Evolutionary conservation across 2,113 vertebrate genomes (phyloP), one percentile per base, ranked within the genome.

Genomic region (Pseudorasbora parva): DNA sequence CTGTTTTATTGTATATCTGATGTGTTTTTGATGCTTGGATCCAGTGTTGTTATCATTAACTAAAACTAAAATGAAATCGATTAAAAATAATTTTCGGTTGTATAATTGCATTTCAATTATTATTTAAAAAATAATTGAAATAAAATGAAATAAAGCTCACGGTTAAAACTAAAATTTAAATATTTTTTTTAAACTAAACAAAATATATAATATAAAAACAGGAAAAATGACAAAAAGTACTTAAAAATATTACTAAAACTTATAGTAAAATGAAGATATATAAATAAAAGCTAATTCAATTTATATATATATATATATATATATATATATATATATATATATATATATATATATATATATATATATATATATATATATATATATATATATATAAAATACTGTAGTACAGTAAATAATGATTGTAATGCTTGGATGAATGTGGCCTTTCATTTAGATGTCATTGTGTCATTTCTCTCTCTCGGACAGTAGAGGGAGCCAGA

Each of bases 401-500:
- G 14, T 43, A 71, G 12, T 6, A 23, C 23, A 47, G 8, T 12
- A 10, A 30, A 30, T 30, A 30, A 30, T n/a, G n/a, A n/a, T n/a
- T n/a, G n/a, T 51, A 10, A 47, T 23, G 37, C 37, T 71, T n/a
- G 5, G 5, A 71, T 71, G n/a, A 71, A 45, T n/a, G n/a, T n/a
- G n/a, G n/a, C n/a, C n/a, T 43, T 43, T 71, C 19, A 51, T 74
- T 51, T 30, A 51, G 15, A 30, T n/a, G n/a, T 47, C 17, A 5
- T n/a, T n/a, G n/a, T 41, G 66, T 51, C 0, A 17, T 84, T 81
- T 76, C 37, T 69, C 14, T 30, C 30, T 30, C 30, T 57, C 47
- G 21, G n/a, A 72, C 85, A 86, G 60, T 0, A 86, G 85, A 84
- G 71, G n/a, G 85, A 27, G 66, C 27, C 64, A 76, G 21, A 62